Evolutionary conservation across 2,888 invertebrate genomes (phyloP).

Genomic region (Abrostola tripartita): DNA sequence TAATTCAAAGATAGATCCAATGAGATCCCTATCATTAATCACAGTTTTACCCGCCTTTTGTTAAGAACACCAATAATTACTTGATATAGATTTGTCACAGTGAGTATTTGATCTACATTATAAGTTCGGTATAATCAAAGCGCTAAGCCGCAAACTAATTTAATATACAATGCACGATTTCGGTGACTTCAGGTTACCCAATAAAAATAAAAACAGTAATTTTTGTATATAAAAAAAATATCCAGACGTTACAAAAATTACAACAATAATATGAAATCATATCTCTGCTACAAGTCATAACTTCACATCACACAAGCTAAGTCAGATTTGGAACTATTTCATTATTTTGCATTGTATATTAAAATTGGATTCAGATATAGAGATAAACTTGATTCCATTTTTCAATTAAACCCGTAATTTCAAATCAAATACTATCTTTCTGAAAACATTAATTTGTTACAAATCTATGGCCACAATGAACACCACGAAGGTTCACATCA

Average conservation of each 20-base stretch:
- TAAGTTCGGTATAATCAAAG: conserved; percentile 23
- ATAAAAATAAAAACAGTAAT: background rate
- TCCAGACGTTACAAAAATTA: conserved; percentile 13
- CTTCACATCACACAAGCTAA: conserved; percentile 13
- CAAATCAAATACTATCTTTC: conserved; percentile 35
- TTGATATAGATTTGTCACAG: conserved; percentile 32
- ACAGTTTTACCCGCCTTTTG: conserved; percentile 40
- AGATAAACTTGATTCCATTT: conserved; percentile 41
- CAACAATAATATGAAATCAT: conserved; percentile 17
- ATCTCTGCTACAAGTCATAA: conserved; percentile 9
- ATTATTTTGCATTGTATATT: conserved; percentile 42
- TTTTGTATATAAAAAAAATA: conserved; percentile 8
- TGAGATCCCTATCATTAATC: conserved; percentile 53
- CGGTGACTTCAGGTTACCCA: conserved; percentile 1
- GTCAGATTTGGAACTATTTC: conserved; percentile 28
- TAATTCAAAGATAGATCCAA: conserved; percentile 37
- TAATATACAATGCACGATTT: conserved; percentile 45
- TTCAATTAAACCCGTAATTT: conserved; percentile 41
- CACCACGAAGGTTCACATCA: conserved; percentile 57
- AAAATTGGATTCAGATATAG: conserved; percentile 39
- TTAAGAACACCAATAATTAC: conserved; percentile 22
- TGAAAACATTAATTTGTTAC: conserved; percentile 48
- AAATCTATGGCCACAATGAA: conserved; percentile 55
- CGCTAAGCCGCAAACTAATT: conserved; percentile 32
- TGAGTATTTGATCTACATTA: conserved; percentile 42